phyloP scores from a whole-genome alignment of 2,888 invertebrate species.

The Agrochola lota region DNA sequence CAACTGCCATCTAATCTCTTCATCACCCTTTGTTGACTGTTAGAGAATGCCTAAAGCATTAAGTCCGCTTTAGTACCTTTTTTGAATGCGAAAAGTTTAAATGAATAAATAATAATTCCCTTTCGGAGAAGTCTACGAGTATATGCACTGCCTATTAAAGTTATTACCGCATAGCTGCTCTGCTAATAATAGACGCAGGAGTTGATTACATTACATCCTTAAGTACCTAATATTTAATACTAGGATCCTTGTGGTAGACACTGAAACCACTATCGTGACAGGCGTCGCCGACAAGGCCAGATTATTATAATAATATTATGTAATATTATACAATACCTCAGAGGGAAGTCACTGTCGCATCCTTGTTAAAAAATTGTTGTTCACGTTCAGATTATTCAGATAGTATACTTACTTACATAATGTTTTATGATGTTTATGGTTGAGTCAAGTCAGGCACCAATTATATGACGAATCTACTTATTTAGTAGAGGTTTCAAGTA shows the following conservation, averaged over 20 bases:
- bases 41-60: too few relatives aligned
- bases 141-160: neutral
- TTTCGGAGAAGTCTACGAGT: too few relatives aligned
- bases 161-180: neutral
- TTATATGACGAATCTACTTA: neutral
- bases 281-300: constrained; percentile 91
- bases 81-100: too few relatives aligned
- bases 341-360: constrained; percentile 48
- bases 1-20: too few relatives aligned
- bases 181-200: constrained; percentile 16
- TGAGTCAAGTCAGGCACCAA: neutral
- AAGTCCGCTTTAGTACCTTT: too few relatives aligned
- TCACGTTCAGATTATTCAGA: constrained; percentile 39
- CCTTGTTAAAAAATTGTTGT: constrained; percentile 56
- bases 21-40: too few relatives aligned
- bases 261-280: constrained; percentile 94
- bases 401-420: constrained; percentile 18
- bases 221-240: constrained; percentile 11
- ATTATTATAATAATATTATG: constrained; percentile 46
- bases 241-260: constrained; percentile 61
- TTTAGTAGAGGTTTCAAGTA: neutral
- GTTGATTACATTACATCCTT: constrained; percentile 35
- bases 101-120: too few relatives aligned
- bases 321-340: constrained; percentile 52
- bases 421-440: constrained; percentile 14